Base-by-base conservation (phyloP, 2,888 invertebrate species). In the Protodeltote pygarga region DNA sequence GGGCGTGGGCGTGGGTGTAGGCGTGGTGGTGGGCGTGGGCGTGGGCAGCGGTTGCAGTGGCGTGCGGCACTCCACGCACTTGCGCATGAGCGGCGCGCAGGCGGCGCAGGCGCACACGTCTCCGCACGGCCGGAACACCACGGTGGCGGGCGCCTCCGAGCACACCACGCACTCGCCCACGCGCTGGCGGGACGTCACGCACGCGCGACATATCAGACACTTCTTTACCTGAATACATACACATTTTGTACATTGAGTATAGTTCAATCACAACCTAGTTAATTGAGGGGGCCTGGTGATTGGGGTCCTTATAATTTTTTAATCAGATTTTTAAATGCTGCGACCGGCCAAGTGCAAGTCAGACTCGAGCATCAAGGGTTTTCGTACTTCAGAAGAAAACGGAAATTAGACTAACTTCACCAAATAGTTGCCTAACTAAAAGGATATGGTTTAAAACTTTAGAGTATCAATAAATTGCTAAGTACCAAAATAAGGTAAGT, bases 131-230 rank as follows among this genome's bases (percentile, higher is more conserved):
- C 97, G 96, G 93, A 98, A 98, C 81, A 98, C 94, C 41, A 98
- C 96, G 11, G 97, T 95, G 14, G 98, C 97, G 75, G 97, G 96
- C 85, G 97, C 97, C 90, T 98, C 98, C 10, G 98, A 98, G 87
- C 99, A 99, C 23, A 99, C 98, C 65, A 98, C 94, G 89, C 99
- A 99, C 91, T 98, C 98, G 85, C 98, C 98, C 81, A 98, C 97
- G 95, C 97, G 92, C 62, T 34, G 34, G 6, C 42, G 33, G 3
- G 94, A 94, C 48, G 94, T 87, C 42, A 98, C 97, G 33, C 95
- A 94, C 69, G 97, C 96, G 48, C 98, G 95, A 79, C 99, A 99
- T 55, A 98, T 94, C 52, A 99, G 94, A 83, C 98, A 99, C 89
- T 98, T 98, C 91, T 98, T 98, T 65, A 99, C 98, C 91, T 91